Evolutionary conservation across 2,113 vertebrate species (phyloP), one percentile per base, ranked within the genome.

Genomic region (Pelmatolapia mariae): DNA sequence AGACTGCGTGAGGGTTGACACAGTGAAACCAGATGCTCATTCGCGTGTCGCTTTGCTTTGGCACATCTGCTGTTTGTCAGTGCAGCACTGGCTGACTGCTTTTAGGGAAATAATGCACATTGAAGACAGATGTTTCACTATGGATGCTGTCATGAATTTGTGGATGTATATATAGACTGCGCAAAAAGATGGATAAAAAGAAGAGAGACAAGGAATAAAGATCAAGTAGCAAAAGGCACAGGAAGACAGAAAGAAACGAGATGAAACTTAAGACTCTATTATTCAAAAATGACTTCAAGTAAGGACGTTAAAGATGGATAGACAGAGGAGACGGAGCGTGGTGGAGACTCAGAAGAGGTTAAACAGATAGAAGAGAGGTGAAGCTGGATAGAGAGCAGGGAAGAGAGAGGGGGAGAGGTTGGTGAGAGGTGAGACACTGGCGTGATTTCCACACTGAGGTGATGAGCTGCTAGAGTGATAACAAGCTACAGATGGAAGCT

Each of bases 401-500:
- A 57, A 45, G 59, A 81, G 68, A 52, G 66, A 36, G 85, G 81
- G 61, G 43, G 59, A 61, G 71, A 79, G 68, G 59, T 36, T 88
- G 63, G 73, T 84, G 91, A 89, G 80, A 87, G 82, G 84, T 86
- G 86, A 91, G 86, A 82, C 68, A 36, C 78, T 73, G 73, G 84
- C 82, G 89, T 68, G 85, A 84, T 86, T 94, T 91, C 89, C 78
- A 53, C 82, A 33, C 81, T 8, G 80, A 90, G 85, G 73, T 45
- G 86, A 89, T 85, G 90, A 94, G 79, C 86, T 85, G 85, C 83
- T 40, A 53, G 85, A 89, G 88, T 71, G 91, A 89, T 93, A 94
- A 95, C 93, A 93, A 92, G 93, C 85, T 82, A 18, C 93, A 94
- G 86, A 92, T 94, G 93, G 92, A 86, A 92, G 81, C 89, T 86